Base-by-base conservation (phyloP, 2,113 vertebrate species). In the Nerophis ophidion region DNA sequence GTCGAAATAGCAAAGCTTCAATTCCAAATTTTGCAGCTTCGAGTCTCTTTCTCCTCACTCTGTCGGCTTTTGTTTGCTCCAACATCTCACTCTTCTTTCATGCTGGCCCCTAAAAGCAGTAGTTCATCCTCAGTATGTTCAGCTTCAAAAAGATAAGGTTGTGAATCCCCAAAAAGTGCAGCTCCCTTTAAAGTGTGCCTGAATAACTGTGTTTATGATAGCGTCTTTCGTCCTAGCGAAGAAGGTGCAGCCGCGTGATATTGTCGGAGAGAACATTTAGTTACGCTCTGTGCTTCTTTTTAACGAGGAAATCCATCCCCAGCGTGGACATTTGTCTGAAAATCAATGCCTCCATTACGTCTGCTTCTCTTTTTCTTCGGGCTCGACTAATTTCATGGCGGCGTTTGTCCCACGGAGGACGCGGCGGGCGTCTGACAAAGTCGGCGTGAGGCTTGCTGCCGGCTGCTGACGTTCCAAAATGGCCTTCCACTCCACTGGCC, bases 271-370 rank as follows among this genome's bases (percentile, higher is more conserved):
- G 64, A 63, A 8, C 50, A 51, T 50, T 65, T 79, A 78, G 80
- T 78, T 75, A 81, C 48, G 51, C n/a, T 40, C 59, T 55, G 33
- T 36, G 51, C 33, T 61, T 58, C 19, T 79, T 79, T 68, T 70
- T 70, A 65, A 71, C 72, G 61, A 19, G 65, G 4, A 61, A 66
- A 82, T 86, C 66, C 57, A 85, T 83, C 52, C 48, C 63, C 1
- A 42, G 35, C 51, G 48, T 61, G 33, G 66, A 61, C 42, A 40
- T 79, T 76, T 68, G 35, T 61, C 61, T 69, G 58, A 70, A 80
- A 86, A 88, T 86, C 81, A 82, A 85, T 88, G 61, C 44, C 48
- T 69, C 64, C 61, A 81, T 81, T 84, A 68, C 49, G 70, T 84
- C 80, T 70, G 66, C 57, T 70, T 82, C 77, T 79, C 63, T 72